Conservation (phyloP, 2,797 vertebrate genomes). For the Anabacerthia variegaticeps region DNA sequence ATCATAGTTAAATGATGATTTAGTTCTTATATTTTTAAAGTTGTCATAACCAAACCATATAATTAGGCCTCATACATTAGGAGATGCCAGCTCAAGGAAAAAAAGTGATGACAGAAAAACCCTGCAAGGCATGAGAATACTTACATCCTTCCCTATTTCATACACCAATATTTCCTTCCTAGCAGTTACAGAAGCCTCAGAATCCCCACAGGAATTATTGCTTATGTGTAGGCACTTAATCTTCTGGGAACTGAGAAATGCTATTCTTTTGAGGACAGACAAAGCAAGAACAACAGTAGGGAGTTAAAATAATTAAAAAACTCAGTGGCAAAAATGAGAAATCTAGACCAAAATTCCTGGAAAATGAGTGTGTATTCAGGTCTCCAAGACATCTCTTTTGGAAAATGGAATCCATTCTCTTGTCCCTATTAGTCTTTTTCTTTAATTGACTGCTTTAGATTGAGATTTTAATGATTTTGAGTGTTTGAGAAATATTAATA, state of each 20-base stretch:
- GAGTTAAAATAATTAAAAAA: neutral
- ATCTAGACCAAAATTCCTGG: neutral
- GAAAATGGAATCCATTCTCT: neutral
- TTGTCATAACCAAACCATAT: neutral
- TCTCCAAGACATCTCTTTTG: neutral
- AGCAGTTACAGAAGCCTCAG: neutral
- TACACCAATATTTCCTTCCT: neutral
- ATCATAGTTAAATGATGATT: neutral
- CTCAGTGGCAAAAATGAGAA: neutral
- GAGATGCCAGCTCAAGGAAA: neutral
- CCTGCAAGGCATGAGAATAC: neutral
- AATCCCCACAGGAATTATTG: neutral
- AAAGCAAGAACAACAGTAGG: neutral
- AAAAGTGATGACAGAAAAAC: neutral
- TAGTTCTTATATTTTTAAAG: neutral
- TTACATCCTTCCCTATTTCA: neutral
- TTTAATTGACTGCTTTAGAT: neutral
- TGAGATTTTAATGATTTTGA: neutral
- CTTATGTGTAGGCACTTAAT: neutral
- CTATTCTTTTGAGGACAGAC: neutral
- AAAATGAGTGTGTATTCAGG: neutral
- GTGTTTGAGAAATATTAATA: neutral
- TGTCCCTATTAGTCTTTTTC: neutral
- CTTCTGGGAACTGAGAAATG: neutral
- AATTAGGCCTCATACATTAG: neutral